Evolutionary conservation across 2,888 invertebrate species (phyloP), one percentile per base, ranked within the genome.

Genomic region (Troides helena): DNA sequence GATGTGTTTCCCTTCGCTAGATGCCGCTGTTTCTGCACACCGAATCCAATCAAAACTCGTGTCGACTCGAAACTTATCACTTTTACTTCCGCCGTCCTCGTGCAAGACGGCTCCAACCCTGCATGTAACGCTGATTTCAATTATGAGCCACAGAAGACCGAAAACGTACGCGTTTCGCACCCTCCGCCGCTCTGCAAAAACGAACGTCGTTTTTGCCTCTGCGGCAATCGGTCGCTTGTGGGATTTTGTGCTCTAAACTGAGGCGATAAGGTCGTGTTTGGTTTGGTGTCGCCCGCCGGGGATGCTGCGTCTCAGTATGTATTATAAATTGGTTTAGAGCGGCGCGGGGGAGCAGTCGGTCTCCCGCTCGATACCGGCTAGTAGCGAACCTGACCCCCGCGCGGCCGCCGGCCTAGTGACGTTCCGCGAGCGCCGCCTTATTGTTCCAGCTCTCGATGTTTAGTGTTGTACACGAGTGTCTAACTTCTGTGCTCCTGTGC

Each of bases 261-360:
- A 1, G n/a, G 18, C 0, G 0, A 25, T 77, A 84, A 76, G 84
- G 85, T 85, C 72, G 75, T 65, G 69, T 77, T 80, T 86, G 39
- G 71, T 62, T 70, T 74, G 81, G 67, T 70, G 68, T 62, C 62
- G 72, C 39, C 71, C 71, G 73, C 79, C 79, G 85, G 91, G 92
- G 92, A 92, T 92, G 92, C 92, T 92, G 91, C 89, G 89, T 86
- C 90, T 89, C 87, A 85, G 91, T 92, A 92, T 92, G 91, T 92
- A 92, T 92, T 92, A 92, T 92, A 92, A 92, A 92, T 92, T 91
- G 92, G 91, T 92, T 91, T 90, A 91, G 90, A 90, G 89, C 80
- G 85, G 89, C 78, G 84, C 85, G 89, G 89, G 82, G 90, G 88
- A 85, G 85, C 79, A 79, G 83, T 76, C 81, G 81, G 82, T 78